Base-by-base conservation (phyloP, 1,140 invertebrate species). In the Drosophila ercepeae region DNA sequence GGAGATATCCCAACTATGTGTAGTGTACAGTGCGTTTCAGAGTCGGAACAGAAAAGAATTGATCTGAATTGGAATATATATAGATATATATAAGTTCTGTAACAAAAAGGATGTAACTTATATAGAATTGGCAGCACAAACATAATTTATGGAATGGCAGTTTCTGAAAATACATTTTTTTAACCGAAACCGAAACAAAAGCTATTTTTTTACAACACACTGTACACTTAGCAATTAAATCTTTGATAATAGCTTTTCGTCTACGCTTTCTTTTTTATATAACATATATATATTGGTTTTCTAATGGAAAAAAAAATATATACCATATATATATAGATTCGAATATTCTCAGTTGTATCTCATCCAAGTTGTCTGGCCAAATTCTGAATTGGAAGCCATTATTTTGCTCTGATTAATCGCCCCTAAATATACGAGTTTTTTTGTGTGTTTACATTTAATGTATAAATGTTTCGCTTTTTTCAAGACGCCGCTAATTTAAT, bases 11-110 rank as follows among this genome's bases (percentile, higher is more conserved):
- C 13, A 16, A 14, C 16, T 39, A 7, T 9, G 4, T 16, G 5
- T 39, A 5, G 64, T 60, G 67, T 60, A 63, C 57, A 59, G 34
- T 45, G 59, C 54, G 27, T 34, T 53, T 57, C 5, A 27, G 25
- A 71, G n/a, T 23, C 16, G 7, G 14, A 46, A 3, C 8, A 41
- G 11, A 16, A 0, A 18, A 34, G 9, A n/a, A 8, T 11, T 9
- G 18, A 19, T 29, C 11, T 9, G 4, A 27, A 27, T 50, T 6
- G 7, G n/a, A n/a, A n/a, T n/a, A n/a, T n/a, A 32, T 19, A 4
- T 11, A 11, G 2, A 18, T 1, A 9, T 44, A n/a, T 25, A 18
- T 5, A 11, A 8, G 25, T 53, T n/a, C 5, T 11, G 7, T 18
- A 25, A 21, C n/a, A 44, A 27, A 27, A 5, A 7, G 25, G 6